Percentiles rank a stretch among this genome's conserved stretches.
Conservation (phyloP, 2,113 vertebrate genomes). For the Orthonyx spaldingii region DNA sequence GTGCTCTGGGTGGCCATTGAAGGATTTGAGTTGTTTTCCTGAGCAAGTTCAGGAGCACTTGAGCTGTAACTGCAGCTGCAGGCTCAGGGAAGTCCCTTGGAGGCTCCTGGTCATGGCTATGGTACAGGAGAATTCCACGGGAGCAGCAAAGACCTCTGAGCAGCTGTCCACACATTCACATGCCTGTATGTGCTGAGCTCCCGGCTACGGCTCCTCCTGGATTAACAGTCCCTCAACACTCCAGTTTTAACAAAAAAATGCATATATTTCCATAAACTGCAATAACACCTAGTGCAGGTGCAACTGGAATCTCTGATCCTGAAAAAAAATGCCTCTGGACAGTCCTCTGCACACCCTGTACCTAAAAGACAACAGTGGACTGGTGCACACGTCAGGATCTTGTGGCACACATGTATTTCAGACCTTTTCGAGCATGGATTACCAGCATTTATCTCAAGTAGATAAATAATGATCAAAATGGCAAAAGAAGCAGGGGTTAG, state of each 20-base stretch:
- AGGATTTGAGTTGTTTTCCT: neutral
- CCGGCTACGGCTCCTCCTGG: neutral
- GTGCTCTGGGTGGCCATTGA: neutral
- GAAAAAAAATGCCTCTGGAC: neutral
- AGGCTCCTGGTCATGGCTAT: neutral
- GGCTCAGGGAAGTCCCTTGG: neutral
- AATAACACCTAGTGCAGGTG: neutral
- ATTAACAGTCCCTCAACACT: neutral
- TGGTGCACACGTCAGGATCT: neutral
- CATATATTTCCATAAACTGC: neutral
- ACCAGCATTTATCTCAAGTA: neutral
- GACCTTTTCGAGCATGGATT: fast-evolving
- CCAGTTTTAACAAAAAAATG: neutral
- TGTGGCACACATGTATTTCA: neutral
- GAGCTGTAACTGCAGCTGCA: neutral
- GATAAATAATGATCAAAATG: neutral
- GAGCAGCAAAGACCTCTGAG: neutral
- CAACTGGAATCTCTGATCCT: neutral
- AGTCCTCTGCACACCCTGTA: neutral
- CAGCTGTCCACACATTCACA: neutral
- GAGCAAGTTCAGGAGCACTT: neutral
- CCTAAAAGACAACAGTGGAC: neutral
- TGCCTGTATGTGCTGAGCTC: neutral
- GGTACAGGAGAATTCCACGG: neutral
- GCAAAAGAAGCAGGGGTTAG: neutral